Base-by-base conservation (phyloP, 92 coral and sea anemone species). In the Palythoa grandis region DNA sequence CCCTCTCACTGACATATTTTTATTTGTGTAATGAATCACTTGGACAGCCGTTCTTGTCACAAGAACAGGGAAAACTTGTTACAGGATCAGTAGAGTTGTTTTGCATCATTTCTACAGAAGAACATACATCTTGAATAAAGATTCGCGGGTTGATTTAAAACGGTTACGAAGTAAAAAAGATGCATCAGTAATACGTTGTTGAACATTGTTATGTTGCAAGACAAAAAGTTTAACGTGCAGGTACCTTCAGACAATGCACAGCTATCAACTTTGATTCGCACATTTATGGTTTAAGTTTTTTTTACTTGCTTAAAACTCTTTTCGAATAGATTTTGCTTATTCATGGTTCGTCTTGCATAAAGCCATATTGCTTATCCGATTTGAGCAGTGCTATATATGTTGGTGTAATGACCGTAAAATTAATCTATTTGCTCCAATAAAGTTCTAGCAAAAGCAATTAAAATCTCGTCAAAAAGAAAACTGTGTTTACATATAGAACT, bases 401-500 rank as follows among this genome's bases (percentile, higher is more conserved):
- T 23, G 20, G 63, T 23, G 47, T 80, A 80, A 80, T 80, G 85
- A 80, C 61, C 47, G 74, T 5, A 65, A 66, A 22, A 80, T 20
- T 66, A 80, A 80, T 23, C 73, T 80, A 25, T 80, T 80, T 80
- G 85, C 85, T 66, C 85, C 85, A 65, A 80, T 80, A 63, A 80
- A 8, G 58, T 80, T 80, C 60, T 24, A 48, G 73, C 73, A 23
- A 70, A 25, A n/a, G 85, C 75, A 80, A 80, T 80, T 80, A 80
- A 80, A 65, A 80, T 66, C 73, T 80, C 61, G 60, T 80, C 70
- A 63, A 67, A 79, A 73, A 80, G 74, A 80, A 80, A 65, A 66
- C 70, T n/a, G 65, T 80, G 60, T 80, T 80, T 65, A 80, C 85
- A 22, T 54, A 80, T 52, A 2, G 74, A 80, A 16, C 60, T 23